Percentiles rank a stretch among this genome's conserved stretches.
Conservation (phyloP, 1,140 invertebrate genomes). For the Bombus consobrinus region DNA sequence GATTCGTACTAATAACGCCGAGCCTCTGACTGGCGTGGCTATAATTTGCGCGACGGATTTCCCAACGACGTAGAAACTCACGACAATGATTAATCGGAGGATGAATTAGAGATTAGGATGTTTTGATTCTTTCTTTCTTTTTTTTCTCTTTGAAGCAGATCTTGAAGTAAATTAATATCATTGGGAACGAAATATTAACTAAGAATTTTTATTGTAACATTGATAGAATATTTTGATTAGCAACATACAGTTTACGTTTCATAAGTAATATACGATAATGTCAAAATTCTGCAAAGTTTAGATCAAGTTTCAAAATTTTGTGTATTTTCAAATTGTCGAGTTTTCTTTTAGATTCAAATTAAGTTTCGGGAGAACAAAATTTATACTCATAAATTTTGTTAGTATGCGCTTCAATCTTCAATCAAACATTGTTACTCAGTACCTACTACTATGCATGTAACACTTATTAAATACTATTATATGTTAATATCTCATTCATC, state of each 20-base stretch:
- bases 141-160: background rate
- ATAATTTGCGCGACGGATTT: background rate
- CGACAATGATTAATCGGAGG: background rate
- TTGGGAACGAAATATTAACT: background rate
- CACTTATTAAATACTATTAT: background rate
- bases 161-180: background rate
- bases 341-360: background rate
- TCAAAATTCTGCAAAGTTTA: too few relatives aligned
- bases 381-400: too few relatives aligned
- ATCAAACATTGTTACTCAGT: background rate
- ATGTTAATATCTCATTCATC: background rate
- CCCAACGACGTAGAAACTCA: background rate
- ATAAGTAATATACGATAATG: too few relatives aligned
- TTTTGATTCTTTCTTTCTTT: background rate
- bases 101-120: background rate
- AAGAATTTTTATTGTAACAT: background rate
- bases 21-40: background rate
- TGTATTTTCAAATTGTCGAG: background rate
- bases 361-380: too few relatives aligned
- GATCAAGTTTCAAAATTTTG: background rate
- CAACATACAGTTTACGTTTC: too few relatives aligned
- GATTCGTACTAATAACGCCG: slow-evolving; percentile 54
- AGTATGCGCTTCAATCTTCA: too few relatives aligned
- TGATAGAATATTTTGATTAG: too few relatives aligned
- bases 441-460: background rate